phyloP scores from a whole-genome alignment of 2,113 vertebrate genomes.

The Corvus cornix region DNA sequence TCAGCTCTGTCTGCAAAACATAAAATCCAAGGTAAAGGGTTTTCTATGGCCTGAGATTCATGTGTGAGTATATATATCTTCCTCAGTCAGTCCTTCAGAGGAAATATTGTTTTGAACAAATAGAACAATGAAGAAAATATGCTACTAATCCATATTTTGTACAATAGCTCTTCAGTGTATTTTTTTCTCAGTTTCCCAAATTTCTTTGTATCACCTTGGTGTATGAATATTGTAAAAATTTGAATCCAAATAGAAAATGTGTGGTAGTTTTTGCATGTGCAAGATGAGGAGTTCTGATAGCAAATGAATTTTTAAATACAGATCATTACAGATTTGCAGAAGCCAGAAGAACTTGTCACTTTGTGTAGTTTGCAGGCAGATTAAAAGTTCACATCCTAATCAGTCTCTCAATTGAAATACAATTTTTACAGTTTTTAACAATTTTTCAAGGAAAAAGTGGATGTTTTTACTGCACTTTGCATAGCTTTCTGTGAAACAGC shows the following conservation, averaged over 20 bases:
- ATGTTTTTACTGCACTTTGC: not conserved
- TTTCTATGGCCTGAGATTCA: not conserved
- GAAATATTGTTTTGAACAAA: not conserved
- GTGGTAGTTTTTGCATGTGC: not conserved
- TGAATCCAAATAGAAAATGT: not conserved
- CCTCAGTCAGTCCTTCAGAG: not conserved
- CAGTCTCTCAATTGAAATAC: not conserved
- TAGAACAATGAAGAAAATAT: not conserved
- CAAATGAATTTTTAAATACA: not conserved
- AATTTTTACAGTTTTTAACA: not conserved
- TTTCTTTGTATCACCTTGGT: not conserved
- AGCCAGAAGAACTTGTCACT: not conserved
- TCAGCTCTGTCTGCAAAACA: not conserved
- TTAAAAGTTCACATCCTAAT: not conserved
- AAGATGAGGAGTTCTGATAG: not conserved
- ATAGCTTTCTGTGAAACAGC: not conserved
- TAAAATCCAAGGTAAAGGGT: not conserved
- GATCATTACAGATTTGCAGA: not conserved
- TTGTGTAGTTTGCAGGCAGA: not conserved
- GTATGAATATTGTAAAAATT: not conserved
- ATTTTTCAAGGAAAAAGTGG: not conserved
- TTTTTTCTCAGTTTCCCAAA: not conserved
- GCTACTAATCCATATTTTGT: not conserved
- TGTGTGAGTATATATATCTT: not conserved
- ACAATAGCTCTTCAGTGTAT: not conserved